phyloP scores from a whole-genome alignment of 2,888 invertebrate genomes.

The Brachypterus glaber region DNA sequence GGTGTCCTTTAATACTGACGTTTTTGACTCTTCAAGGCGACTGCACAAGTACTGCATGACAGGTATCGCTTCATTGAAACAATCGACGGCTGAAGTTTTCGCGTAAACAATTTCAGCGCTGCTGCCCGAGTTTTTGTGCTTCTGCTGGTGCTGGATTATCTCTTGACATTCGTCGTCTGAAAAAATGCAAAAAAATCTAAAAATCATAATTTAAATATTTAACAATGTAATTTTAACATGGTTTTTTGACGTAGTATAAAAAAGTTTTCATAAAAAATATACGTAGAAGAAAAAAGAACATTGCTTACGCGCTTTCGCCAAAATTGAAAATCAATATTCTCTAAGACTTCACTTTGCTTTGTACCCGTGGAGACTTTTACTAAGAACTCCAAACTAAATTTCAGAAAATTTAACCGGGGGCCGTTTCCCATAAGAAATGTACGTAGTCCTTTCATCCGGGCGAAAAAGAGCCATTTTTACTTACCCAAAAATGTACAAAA shows the following conservation, averaged over 20 bases:
- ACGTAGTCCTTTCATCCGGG: too few species aligned
- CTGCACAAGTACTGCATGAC: constrained; percentile 84
- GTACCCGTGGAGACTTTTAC: too few species aligned
- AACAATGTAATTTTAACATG: constrained; percentile 3
- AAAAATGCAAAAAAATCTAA: constrained; percentile 3
- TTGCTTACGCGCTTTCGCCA: too few species aligned
- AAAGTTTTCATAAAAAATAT: too few species aligned
- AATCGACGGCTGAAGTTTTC: constrained; percentile 62
- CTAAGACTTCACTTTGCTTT: too few species aligned
- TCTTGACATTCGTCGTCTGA: constrained; percentile 71
- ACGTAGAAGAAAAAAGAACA: constrained; percentile 4
- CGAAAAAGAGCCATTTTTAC: constrained; percentile 11
- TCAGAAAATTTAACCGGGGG: too few species aligned
- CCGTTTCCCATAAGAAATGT: too few species aligned
- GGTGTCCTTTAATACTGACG: constrained; percentile 53
- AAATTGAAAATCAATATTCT: too few species aligned
- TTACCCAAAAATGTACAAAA: constrained; percentile 74
- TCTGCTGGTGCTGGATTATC: constrained; percentile 47
- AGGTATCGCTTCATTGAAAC: constrained; percentile 83
- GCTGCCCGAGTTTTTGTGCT: constrained; percentile 42
- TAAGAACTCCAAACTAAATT: too few species aligned
- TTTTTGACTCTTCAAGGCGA: constrained; percentile 70
- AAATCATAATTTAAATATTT: neutral
- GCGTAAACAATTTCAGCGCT: constrained; percentile 46
- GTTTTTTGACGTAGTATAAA: neutral